phyloP scores from a whole-genome alignment of 2,888 invertebrate species.

The Nephrocerus scutellatus region DNA sequence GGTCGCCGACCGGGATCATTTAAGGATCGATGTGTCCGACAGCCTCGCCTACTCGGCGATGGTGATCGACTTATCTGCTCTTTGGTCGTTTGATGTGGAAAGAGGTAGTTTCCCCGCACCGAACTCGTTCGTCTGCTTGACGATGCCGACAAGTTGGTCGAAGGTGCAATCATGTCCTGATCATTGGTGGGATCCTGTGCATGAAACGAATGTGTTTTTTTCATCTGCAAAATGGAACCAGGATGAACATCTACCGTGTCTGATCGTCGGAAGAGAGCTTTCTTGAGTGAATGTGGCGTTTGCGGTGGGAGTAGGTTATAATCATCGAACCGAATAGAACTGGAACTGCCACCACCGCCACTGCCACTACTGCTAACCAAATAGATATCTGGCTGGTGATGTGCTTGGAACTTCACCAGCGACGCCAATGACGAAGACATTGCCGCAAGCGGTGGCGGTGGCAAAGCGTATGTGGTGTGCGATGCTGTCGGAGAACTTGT shows the following conservation, averaged over 20 bases:
- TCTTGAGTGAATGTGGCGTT: slow-evolving; percentile 40
- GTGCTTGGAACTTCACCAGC: slow-evolving; percentile 14
- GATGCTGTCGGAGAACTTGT: too few species aligned
- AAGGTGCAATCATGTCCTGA: slow-evolving; percentile 35
- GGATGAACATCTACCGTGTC: slow-evolving; percentile 48
- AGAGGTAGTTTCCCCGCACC: slow-evolving; percentile 43
- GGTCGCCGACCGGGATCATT: slow-evolving; percentile 42
- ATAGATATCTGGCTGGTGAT: slow-evolving; percentile 42
- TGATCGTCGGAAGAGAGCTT: slow-evolving; percentile 46
- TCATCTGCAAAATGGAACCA: slow-evolving; percentile 46
- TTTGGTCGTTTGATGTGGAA: slow-evolving; percentile 35
- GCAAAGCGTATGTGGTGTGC: slow-evolving; percentile 39
- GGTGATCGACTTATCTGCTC: slow-evolving; percentile 44
- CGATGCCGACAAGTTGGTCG: slow-evolving; percentile 33
- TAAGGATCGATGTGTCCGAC: slow-evolving; percentile 46
- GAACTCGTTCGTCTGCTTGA: slow-evolving; percentile 45
- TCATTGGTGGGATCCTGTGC: slow-evolving; percentile 44
- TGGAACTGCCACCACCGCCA: slow-evolving; percentile 28
- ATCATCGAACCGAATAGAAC: slow-evolving; percentile 37
- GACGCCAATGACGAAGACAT: slow-evolving; percentile 18
- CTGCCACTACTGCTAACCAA: slow-evolving; percentile 42
- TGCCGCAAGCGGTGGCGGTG: slow-evolving; percentile 35
- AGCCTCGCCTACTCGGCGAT: slow-evolving; percentile 45
- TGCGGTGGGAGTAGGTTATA: slow-evolving; percentile 26
- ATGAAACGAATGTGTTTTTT: slow-evolving; percentile 48